Evolutionary conservation across 2,113 vertebrate genomes (phyloP), one percentile per base, ranked within the genome.

Genomic region (Syngnathus scovelli): DNA sequence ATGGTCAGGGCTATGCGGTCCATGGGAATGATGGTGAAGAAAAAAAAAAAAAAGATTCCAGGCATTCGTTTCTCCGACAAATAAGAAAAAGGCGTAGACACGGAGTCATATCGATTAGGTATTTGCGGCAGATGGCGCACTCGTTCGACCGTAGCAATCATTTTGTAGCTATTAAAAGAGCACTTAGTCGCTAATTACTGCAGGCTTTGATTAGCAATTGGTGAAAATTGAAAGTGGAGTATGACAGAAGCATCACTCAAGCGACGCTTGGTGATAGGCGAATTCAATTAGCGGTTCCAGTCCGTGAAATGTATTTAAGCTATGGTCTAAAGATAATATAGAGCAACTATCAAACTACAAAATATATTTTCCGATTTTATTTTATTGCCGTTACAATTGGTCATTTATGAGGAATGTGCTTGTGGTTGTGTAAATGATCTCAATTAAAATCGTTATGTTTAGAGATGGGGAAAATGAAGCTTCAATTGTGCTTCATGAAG

Each of bases 221-320:
- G 12, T 52, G 69, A 72, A 62, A 64, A 64, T 56, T 41, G 54
- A 49, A 61, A 68, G 38, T 33, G 6, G 60, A 58, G 46, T 58
- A 33, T 64, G 44, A 60, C 64, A 75, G 67, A 64, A 70, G 71
- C 41, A 44, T 69, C 68, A 79, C 38, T 71, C 66, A 74, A 52
- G 64, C 54, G 67, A 66, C 33, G 7, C 41, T 71, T 15, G 55
- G 12, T 43, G 15, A 39, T 37, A 1, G 18, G 36, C 6, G 27
- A 18, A 19, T 60, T 38, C 36, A 38, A 60, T 60, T n/a, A 38
- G 18, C 46, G 9, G 49, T 21, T 21, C 49, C 49, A 7, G 8
- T 52, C 49, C 49, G 1, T 52, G 19, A 52, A 52, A n/a, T 59
- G 6, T 19, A 19, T 19, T 59, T 18, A 59, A 7, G 36, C 33